A percentile compares a stretch with the other conserved stretches of the same genome.
phyloP scores from a whole-genome alignment of 2,113 vertebrate genomes.

The Chroicocephalus ridibundus region DNA sequence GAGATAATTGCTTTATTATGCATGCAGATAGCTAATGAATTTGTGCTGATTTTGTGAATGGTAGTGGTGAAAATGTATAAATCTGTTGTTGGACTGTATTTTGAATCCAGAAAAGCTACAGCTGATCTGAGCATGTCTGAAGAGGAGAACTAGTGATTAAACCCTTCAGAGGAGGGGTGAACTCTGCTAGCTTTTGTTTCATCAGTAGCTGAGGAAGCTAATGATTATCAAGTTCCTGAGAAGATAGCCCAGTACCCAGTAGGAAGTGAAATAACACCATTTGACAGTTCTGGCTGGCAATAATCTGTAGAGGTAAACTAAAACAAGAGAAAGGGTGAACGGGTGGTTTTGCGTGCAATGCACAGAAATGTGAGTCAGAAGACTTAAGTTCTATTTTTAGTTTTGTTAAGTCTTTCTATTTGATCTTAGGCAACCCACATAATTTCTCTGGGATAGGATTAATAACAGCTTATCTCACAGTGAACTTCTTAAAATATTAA shows the following conservation, averaged over 20 bases:
- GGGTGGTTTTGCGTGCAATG: background rate
- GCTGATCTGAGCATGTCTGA: background rate
- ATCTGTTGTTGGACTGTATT: background rate
- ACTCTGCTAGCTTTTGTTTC: constrained; percentile 18
- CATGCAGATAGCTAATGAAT: background rate
- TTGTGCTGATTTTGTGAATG: constrained; percentile 23
- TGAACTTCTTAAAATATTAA: constrained; percentile 51
- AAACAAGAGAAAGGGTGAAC: background rate
- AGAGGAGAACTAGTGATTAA: constrained; percentile 42
- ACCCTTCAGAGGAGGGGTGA: background rate
- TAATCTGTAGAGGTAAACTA: constrained; percentile 19
- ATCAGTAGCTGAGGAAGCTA: background rate
- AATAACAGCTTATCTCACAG: constrained; percentile 41
- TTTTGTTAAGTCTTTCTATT: constrained; percentile 42
- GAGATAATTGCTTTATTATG: background rate
- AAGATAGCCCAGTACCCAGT: constrained; percentile 2
- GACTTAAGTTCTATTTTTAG: constrained; percentile 33
- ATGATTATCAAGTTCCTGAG: constrained; percentile 10
- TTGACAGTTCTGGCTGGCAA: constrained; percentile 13
- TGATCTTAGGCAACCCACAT: constrained; percentile 46
- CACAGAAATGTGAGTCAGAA: constrained; percentile 49
- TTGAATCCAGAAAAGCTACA: constrained; percentile 15
- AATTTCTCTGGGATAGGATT: constrained; percentile 44
- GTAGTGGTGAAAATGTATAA: background rate
- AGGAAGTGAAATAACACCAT: background rate